phyloP scores from a whole-genome alignment of 92 coral and sea anemone species.

The Parazoanthus atlanticus region DNA sequence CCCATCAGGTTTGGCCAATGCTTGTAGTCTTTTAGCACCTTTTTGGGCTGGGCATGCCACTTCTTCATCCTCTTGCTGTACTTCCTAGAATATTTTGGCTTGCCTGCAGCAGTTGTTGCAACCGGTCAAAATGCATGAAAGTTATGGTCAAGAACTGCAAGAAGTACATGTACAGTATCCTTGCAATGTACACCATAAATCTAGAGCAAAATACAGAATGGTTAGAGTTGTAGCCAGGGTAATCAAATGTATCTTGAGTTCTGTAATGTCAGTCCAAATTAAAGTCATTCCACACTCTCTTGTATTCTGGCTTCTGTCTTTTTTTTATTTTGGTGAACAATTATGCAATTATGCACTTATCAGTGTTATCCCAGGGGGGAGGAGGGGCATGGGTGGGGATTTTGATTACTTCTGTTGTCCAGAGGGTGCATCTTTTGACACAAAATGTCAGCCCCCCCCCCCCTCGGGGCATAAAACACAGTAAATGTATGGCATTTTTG shows the following conservation, averaged over 20 bases:
- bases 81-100: conserved; percentile 13
- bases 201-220: too few species aligned
- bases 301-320: too few species aligned
- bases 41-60: conserved; percentile 33
- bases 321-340: too few species aligned
- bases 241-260: too few species aligned
- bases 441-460: too few species aligned
- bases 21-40: neutral
- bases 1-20: neutral
- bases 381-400: neutral
- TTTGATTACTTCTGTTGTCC: neutral
- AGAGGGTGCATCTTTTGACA: too few species aligned
- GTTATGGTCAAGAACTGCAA: too few species aligned
- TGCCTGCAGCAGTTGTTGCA: conserved; percentile 22
- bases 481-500: neutral
- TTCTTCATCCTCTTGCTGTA: conserved; percentile 42
- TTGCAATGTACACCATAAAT: too few species aligned
- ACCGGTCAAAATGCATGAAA: neutral
- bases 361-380: neutral
- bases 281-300: too few species aligned
- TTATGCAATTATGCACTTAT: neutral
- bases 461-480: neutral
- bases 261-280: too few species aligned
- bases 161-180: too few species aligned
- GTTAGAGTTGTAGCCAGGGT: too few species aligned